Base-by-base conservation (phyloP, 1,140 invertebrate genomes). In the Pseudoatta argentina region DNA sequence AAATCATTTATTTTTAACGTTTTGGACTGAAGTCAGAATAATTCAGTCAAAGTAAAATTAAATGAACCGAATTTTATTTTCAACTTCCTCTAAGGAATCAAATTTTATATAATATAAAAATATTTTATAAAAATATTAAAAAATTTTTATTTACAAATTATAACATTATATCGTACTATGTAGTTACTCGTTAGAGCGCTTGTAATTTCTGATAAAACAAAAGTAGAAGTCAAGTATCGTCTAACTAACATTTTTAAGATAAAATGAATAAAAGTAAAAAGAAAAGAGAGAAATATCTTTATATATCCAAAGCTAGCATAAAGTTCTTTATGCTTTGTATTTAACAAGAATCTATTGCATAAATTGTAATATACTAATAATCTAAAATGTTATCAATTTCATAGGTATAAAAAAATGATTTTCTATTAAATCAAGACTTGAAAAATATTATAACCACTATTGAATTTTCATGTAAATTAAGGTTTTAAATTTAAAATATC, bases 251-350 rank as follows among this genome's bases (percentile, higher is more conserved):
- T 73, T 73, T 59, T 55, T 55, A 14, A 83, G 57, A 57, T 83
- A 75, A 83, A 61, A 83, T 44, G 27, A 83, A n/a, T 61, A 73
- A 48, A 82, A 48, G 0, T 67, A 67, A 79, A 63, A 63, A 39
- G 14, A 61, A 77, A 61, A 55, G 3, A 34, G 21, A 4, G 16
- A 82, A 39, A 73, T 8, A 39, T 39, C 48, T 83, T 83, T 48
- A 18, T 61, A 63, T 27, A 4, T 30, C 44, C 12, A 61, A 82
- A 73, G 24, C 44, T 73, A 48, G 3, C 12, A 51, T 61, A 30
- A 63, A 48, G 72, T 30, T 72, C 18, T 81, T 39, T 27, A 34
- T 59, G 53, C 24, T 78, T 53, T 66, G 3, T 4, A 48, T 61
- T 82, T 48, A 82, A 72, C 16, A 30, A 44, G 16, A 61, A 73